phyloP scores from a whole-genome alignment of 2,888 invertebrate species.

The Auanema freiburgensis region DNA sequence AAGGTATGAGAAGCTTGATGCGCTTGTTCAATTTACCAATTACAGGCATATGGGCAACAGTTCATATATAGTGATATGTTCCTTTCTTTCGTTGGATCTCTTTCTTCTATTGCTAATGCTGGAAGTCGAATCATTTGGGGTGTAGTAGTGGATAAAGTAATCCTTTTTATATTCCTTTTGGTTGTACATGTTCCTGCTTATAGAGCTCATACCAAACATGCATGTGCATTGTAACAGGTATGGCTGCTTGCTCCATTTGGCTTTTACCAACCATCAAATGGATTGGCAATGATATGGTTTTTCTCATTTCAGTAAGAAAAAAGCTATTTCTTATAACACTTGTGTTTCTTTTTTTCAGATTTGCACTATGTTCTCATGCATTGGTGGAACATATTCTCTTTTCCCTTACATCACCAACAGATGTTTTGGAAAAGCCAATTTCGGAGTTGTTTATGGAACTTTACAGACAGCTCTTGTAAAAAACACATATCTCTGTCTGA shows the following conservation, averaged over 20 bases:
- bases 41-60: conserved; percentile 55
- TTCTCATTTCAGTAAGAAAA: conserved; percentile 27
- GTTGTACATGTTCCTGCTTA: conserved; percentile 6
- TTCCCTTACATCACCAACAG: conserved; percentile 56
- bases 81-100: conserved; percentile 56
- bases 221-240: conserved; percentile 55
- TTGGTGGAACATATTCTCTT: conserved; percentile 59
- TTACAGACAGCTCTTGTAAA: conserved; percentile 53
- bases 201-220: conserved; percentile 56
- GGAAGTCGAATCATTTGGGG: conserved; percentile 59
- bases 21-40: no score
- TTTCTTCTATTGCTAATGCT: conserved; percentile 58
- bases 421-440: conserved; percentile 57
- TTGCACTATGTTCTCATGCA: conserved; percentile 53
- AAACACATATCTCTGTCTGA: background rate
- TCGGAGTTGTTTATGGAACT: conserved; percentile 57
- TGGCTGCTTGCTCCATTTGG: conserved; percentile 55
- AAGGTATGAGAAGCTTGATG: conserved; percentile 40
- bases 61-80: conserved; percentile 60
- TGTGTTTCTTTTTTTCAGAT: conserved; percentile 40
- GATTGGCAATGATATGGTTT: conserved; percentile 35
- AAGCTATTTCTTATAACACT: no score
- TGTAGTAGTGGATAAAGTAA: conserved; percentile 51
- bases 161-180: conserved; percentile 4
- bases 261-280: conserved; percentile 44